phyloP scores from a whole-genome alignment of 2,113 vertebrate genomes.

The Oreochromis spilurus region DNA sequence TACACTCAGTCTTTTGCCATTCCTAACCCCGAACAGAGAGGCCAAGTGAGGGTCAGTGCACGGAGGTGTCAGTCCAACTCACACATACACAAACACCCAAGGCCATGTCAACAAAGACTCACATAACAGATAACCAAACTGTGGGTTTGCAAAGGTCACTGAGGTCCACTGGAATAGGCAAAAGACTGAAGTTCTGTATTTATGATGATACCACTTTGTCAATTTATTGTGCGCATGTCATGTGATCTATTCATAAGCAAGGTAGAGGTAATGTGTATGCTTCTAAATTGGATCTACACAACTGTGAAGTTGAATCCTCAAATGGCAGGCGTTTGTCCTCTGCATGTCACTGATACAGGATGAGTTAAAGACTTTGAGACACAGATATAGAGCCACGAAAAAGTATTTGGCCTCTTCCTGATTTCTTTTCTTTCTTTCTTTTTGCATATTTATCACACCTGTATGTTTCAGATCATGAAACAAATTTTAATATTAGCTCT shows the following conservation, averaged over 20 bases:
- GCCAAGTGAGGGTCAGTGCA: constrained; percentile 58
- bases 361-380: constrained; percentile 19
- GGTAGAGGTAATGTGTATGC: not conserved
- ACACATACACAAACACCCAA: constrained; percentile 29
- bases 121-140: constrained; percentile 36
- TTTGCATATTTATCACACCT: not conserved
- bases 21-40: constrained; percentile 31
- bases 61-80: constrained; percentile 31
- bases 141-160: constrained; percentile 14
- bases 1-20: not conserved
- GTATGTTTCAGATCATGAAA: not conserved
- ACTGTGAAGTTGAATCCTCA: not conserved
- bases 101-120: constrained; percentile 53
- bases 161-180: not conserved
- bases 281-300: not conserved
- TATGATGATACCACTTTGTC: not conserved
- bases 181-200: not conserved
- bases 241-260: not conserved
- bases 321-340: not conserved
- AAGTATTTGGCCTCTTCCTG: not conserved
- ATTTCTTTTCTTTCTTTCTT: not conserved
- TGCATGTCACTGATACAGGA: not conserved
- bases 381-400: not conserved
- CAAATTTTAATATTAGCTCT: not conserved
- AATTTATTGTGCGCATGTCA: not conserved